Conservation (phyloP, 2,113 vertebrate species). For the Pelmatolapia mariae region DNA sequence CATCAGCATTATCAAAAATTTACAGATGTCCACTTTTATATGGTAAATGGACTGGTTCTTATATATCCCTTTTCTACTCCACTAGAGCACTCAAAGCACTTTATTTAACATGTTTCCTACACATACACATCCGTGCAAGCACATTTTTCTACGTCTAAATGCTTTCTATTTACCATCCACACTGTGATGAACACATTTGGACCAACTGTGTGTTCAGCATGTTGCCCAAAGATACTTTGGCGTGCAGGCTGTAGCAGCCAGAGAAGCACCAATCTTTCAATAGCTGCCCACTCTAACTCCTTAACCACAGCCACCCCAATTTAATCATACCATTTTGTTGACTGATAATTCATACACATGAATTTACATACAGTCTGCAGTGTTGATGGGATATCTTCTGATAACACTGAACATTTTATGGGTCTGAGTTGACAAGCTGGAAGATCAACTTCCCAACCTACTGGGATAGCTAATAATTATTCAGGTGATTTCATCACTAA, state of each 20-base stretch:
- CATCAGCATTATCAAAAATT: neutral
- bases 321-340: neutral
- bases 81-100: neutral
- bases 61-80: neutral
- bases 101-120: neutral
- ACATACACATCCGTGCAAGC: neutral
- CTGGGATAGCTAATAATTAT: neutral
- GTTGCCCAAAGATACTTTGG: neutral
- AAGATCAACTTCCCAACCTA: neutral
- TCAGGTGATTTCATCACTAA: neutral
- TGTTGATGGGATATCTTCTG: neutral
- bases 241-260: neutral
- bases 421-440: neutral
- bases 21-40: neutral
- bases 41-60: neutral
- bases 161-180: neutral
- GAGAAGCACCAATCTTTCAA: neutral
- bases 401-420: neutral
- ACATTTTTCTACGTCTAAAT: neutral
- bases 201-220: neutral
- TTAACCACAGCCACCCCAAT: neutral
- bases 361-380: neutral
- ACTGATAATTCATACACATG: neutral
- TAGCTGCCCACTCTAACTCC: neutral
- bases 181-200: neutral